phyloP scores from a whole-genome alignment of 2,113 vertebrate species.

The Platysternon megacephalum region DNA sequence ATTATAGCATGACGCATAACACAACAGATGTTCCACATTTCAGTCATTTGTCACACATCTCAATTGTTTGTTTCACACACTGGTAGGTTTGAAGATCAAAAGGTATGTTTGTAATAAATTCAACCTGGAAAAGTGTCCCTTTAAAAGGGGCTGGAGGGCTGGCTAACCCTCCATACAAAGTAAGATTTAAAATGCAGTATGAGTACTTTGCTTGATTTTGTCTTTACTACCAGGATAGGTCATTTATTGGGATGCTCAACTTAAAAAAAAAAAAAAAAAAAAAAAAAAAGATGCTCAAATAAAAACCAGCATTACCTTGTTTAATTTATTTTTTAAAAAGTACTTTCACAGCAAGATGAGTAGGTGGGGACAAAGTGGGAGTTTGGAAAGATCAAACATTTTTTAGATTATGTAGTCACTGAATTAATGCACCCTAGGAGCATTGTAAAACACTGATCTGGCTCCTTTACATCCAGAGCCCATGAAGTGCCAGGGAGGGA shows the following conservation, averaged over 20 bases:
- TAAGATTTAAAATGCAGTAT: not conserved
- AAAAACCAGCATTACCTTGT: rapidly evolving
- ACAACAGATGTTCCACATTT: conserved; percentile 38
- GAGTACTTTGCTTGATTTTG: conserved; percentile 2
- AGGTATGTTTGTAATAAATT: not conserved
- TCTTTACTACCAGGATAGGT: not conserved
- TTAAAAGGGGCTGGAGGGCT: conserved; percentile 10
- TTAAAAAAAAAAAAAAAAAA: not conserved
- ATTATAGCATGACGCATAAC: conserved; percentile 6
- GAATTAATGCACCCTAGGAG: not conserved
- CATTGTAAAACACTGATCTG: not conserved
- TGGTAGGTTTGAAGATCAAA: conserved; percentile 28
- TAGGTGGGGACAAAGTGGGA: not conserved
- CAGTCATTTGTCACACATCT: conserved; percentile 23
- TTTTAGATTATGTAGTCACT: not conserved
- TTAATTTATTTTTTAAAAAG: not conserved
- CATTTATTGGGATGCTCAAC: not conserved
- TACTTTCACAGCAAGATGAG: not conserved
- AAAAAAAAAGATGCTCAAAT: not conserved
- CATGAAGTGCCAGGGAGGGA: not conserved
- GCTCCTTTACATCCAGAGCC: not conserved
- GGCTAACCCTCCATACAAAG: not conserved
- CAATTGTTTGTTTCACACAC: conserved; percentile 23
- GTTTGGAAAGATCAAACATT: not conserved
- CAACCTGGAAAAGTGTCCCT: not conserved